A percentile compares a stretch with the other conserved stretches of the same genome.
phyloP scores from a whole-genome alignment of 2,888 invertebrate species.

The Drosophila austrosaltans region DNA sequence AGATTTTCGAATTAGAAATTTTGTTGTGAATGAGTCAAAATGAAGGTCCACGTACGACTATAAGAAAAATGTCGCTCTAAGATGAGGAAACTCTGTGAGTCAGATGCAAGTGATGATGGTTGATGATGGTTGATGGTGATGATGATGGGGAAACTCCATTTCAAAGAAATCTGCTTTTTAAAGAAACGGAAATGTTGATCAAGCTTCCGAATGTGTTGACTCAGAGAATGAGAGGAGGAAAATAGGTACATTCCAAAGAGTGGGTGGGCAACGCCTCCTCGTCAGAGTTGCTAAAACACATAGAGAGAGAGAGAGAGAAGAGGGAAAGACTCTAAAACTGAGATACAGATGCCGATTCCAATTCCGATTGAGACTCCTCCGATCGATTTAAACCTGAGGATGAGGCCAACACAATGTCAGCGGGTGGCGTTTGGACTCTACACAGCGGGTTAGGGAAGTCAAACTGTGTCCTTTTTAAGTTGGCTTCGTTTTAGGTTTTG shows the following conservation, averaged over 20 bases:
- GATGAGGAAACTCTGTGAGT: conserved; percentile 14
- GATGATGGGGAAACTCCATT: conserved; percentile 13
- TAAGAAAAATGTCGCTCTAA: conserved; percentile 16
- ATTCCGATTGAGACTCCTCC: conserved; percentile 9
- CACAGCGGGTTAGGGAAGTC: conserved; percentile 56
- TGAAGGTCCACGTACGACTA: background rate
- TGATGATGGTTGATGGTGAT: background rate
- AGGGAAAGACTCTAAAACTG: background rate
- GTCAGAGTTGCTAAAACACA: background rate
- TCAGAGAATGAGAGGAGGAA: conserved; percentile 52
- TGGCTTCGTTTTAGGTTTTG: conserved; percentile 33
- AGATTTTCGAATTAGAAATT: conserved; percentile 12
- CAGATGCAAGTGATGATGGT: conserved; percentile 4
- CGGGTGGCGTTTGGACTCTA: conserved; percentile 36
- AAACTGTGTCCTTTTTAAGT: conserved; percentile 76
- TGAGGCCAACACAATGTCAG: conserved; percentile 14
- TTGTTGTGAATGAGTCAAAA: conserved; percentile 20
- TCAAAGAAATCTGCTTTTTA: conserved; percentile 37
- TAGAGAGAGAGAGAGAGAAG: background rate
- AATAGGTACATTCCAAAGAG: conserved; percentile 32
- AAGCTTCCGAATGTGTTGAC: conserved; percentile 70
- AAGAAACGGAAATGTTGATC: conserved; percentile 61
- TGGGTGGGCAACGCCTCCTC: conserved; percentile 46
- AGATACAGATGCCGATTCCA: conserved; percentile 36
- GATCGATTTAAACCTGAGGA: conserved; percentile 12